These are phyloP conservation scores for Heterocephalus glaber DNA, from an alignment of 2,113 vertebrate species.

Conservation along the genomic window DNA sequence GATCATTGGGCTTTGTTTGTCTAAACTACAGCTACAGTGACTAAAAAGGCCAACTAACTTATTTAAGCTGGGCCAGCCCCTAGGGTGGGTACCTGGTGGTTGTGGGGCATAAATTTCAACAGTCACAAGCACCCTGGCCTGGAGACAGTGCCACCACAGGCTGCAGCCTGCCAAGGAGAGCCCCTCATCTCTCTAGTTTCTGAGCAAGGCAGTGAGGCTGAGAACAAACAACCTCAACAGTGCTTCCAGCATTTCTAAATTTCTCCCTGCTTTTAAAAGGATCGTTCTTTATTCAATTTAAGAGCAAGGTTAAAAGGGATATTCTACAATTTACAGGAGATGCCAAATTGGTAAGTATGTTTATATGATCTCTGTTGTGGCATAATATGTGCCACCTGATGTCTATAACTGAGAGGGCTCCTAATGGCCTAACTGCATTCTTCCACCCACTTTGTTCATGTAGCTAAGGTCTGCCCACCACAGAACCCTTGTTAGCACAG, in stretches of 20 bases:
- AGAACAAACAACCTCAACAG: background rate
- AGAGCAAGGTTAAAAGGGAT: background rate
- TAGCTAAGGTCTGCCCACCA: background rate
- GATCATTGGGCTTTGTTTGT: background rate
- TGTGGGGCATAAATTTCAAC: background rate
- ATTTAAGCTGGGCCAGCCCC: background rate
- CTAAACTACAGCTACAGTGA: background rate
- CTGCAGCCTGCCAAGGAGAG: background rate
- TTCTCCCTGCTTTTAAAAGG: slow-evolving; percentile 22
- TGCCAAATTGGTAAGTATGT: background rate
- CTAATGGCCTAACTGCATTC: background rate
- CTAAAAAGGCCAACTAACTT: background rate
- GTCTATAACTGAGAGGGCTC: background rate
- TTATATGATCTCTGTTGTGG: background rate
- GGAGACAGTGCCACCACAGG: background rate
- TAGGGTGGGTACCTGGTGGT: background rate
- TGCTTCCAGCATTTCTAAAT: slow-evolving; percentile 21
- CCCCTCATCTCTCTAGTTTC: background rate
- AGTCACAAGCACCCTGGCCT: background rate
- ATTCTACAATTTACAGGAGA: background rate
- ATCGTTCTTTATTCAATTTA: background rate
- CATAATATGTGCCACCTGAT: background rate
- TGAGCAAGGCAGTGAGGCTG: background rate
- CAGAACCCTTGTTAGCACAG: background rate
- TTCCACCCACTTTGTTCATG: background rate